Base-by-base conservation (phyloP, 2,797 vertebrate genomes). In the Spea hammondii region DNA sequence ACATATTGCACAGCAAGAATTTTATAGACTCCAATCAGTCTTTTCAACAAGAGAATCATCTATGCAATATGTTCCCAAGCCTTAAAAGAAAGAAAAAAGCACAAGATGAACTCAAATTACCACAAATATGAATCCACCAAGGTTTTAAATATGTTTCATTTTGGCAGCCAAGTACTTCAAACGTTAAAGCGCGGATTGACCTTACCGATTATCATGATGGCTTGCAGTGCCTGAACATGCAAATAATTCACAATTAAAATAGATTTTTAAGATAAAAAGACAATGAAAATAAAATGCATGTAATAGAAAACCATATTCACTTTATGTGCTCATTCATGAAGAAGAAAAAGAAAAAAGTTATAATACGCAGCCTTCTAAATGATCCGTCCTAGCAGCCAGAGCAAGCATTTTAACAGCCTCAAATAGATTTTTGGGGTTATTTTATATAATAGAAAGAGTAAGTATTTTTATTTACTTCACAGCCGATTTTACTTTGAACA, bases 1-100 rank as follows among this genome's bases (percentile, higher is more conserved):
- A 67, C 79, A 81, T 81, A 81, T 81, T 81, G 79, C 79, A 68
- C 79, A 81, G 74, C 55, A 45, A 60, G 74, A 68, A 67, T 67
- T 77, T 77, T 81, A 76, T 72, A 67, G 69, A 59, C 47, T 17
- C 65, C 67, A 65, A 65, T 70, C 46, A 59, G 57, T 75, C 73
- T 70, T 70, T 74, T 80, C 72, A 53, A 59, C 62, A 60, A 62
- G 69, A 64, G 9, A 14, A 53, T 65, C 57, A 50, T 17, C 68
- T 32, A 72, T 12, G 8, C 74, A 81, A 77, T 81, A 81, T 81
- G 74, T 76, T 75, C 71, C 69, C 4, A 62, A 77, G n/a, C 32
- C 79, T 48, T 44, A 70, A 60, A 51, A 60, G 9, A 49, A 53
- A 45, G 51, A 65, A 65, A 7, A 51, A 62, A 47, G 17, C n/a